Percentiles rank a stretch among this genome's conserved stretches.
These are phyloP conservation scores for Macrostomum lignano DNA, from an alignment of 1,140 invertebrate genomes.

Conservation along the genomic window DNA sequence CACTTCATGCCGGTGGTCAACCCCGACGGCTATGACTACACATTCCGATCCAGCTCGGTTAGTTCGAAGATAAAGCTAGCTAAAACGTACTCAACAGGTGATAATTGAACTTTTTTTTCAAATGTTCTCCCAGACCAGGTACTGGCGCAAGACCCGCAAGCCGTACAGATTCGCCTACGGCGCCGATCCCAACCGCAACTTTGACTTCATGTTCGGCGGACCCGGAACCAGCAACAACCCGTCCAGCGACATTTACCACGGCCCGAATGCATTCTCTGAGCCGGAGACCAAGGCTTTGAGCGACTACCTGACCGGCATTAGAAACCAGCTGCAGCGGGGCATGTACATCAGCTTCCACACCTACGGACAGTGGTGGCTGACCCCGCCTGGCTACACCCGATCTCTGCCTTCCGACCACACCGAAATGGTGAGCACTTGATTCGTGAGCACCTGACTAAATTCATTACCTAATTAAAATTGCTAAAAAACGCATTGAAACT, in stretches of 20 bases:
- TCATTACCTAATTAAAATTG: too few relatives aligned
- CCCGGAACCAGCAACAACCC: slow-evolving; percentile 51
- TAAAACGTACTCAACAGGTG: neutral
- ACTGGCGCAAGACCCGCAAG: slow-evolving; percentile 23
- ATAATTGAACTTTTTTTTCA: slow-evolving; percentile 5
- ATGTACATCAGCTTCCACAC: too few relatives aligned
- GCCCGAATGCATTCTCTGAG: slow-evolving; percentile 58
- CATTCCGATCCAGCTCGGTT: slow-evolving; percentile 25
- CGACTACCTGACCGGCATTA: too few relatives aligned
- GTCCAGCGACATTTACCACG: slow-evolving; percentile 63
- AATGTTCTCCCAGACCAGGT: slow-evolving; percentile 12
- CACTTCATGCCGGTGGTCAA: slow-evolving; percentile 39
- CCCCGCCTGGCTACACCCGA: too few relatives aligned
- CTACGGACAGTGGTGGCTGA: too few relatives aligned
- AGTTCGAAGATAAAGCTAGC: too few relatives aligned
- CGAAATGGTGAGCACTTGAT: too few relatives aligned
- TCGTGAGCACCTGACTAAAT: too few relatives aligned
- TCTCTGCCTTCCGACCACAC: too few relatives aligned
- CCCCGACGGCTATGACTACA: slow-evolving; percentile 41
- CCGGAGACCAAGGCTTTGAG: slow-evolving; percentile 41
- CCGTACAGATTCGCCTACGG: slow-evolving; percentile 11
- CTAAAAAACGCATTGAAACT: too few relatives aligned
- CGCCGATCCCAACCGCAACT: slow-evolving; percentile 23
- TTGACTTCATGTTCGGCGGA: slow-evolving; percentile 20
- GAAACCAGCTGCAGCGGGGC: too few relatives aligned